phyloP scores from a whole-genome alignment of 1,140 invertebrate genomes.

The Copidosoma floridanum region DNA sequence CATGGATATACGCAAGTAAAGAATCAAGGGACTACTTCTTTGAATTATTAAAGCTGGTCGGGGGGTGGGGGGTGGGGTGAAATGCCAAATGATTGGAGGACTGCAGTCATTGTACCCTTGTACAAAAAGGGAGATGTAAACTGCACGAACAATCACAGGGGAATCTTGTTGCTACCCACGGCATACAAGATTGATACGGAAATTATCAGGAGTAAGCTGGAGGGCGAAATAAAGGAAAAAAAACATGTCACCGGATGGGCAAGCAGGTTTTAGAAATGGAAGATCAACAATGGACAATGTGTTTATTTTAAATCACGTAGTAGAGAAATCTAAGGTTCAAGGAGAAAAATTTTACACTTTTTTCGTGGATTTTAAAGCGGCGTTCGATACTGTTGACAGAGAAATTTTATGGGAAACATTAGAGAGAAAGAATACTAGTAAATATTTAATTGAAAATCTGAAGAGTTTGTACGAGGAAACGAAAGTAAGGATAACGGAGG shows the following conservation, averaged over 20 bases:
- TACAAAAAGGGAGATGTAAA: constrained; percentile 13
- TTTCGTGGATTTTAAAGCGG: not conserved
- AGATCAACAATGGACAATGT: too few relatives aligned
- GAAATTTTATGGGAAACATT: constrained; percentile 9
- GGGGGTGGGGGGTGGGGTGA: constrained; percentile 1
- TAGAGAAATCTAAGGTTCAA: not conserved
- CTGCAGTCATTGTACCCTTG: constrained; percentile 1
- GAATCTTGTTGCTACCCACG: too few relatives aligned
- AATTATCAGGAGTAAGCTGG: not conserved
- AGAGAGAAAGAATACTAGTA: not conserved
- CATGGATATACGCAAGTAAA: too few relatives aligned
- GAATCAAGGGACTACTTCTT: too few relatives aligned
- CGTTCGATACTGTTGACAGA: constrained; percentile 4
- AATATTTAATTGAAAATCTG: not conserved
- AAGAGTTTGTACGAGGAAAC: constrained; percentile 2
- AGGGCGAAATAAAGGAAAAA: not conserved
- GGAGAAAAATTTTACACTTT: constrained; percentile 1
- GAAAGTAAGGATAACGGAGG: not conserved
- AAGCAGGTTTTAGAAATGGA: too few relatives aligned
- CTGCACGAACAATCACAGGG: not conserved
- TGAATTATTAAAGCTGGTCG: too few relatives aligned
- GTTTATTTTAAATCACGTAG: too few relatives aligned
- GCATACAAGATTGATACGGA: not conserved
- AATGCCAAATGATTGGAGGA: not conserved
- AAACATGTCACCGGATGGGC: too few relatives aligned